Evolutionary conservation across 2,888 invertebrate genomes (phyloP), one percentile per base, ranked within the genome.

Genomic region (Volucella bombylans): DNA sequence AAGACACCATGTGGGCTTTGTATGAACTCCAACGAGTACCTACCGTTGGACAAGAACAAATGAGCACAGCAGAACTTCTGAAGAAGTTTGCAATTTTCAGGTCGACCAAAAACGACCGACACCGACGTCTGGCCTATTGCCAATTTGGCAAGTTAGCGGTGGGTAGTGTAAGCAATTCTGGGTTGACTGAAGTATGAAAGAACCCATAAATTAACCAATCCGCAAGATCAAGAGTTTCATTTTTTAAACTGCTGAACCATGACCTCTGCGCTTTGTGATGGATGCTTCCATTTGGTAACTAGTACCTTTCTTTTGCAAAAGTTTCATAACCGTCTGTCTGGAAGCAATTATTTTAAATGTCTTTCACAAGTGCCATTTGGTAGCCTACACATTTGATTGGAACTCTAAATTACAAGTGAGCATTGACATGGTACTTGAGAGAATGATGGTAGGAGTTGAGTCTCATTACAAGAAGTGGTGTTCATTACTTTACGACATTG

Each of bases 11-110:
- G 54, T 57, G 54, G 50, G 65, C 74, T 64, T 65, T 15, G 23
- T 55, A 43, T 64, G 52, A 55, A 18, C 41, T 31, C 31, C 31
- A 31, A 31, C 6, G 6, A 31, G 31, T 31, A 31, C 31, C 6
- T 14, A 49, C 43, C 45, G 41, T 54, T 41, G 38, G 38, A n/a
- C 57, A 50, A 55, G 69, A 74, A 57, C 74, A 65, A 83, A 80
- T 76, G 74, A 74, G 69, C 15, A 52, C 68, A 18, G 41, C 41
- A 72, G 59, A 69, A 72, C 69, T 52, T 83, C 59, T 43, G 74
- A 82, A 65, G 79, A 74, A 69, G 82, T 67, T 49, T 74, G 83
- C 73, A 80, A 76, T 83, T 83, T 80, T 67, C 74, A 59, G 65
- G 73, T 54, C 41, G 45, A 65, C 11, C 65, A 59, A 43, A 11